Evolutionary conservation across 2,888 invertebrate species (phyloP), one percentile per base, ranked within the genome.

Genomic region (Xestia ashworthii): DNA sequence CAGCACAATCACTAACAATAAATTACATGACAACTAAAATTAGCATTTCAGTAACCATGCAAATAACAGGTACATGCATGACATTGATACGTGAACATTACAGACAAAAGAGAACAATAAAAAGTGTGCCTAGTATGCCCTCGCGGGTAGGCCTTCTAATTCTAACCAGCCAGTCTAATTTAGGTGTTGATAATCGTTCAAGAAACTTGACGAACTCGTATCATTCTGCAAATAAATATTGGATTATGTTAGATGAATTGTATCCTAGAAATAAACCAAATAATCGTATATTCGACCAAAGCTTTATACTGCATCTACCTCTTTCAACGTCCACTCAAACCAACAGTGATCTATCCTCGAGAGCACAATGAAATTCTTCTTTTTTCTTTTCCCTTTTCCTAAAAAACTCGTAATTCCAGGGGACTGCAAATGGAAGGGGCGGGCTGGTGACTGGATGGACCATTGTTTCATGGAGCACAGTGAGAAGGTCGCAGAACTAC

Each of bases 371-470:
- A 46, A 44, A 14, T 53, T 68, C 25, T 68, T 41, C 55, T 44
- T 78, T 73, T 64, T 44, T 5, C 60, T 68, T 32, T 32, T 32
- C 32, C 32, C 3, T 32, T 32, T 70, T 69, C 6, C 60, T 70
- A 73, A 76, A 74, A 74, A 78, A 19, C 48, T 44, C 44, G 62
- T 75, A 50, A 82, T 78, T 82, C 50, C 88, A 96, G 97, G 97
- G 75, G 96, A 97, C 50, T 97, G 97, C 88, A 91, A 92, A 66
- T 97, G 97, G 97, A 95, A 96, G 87, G 97, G 97, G 1, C 93
- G 96, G 46, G 97, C 97, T 81, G 97, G 97, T 4, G 97, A 97
- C 74, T 97, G 97, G 97, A 97, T 97, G 94, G 97, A 97, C 84
- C 97, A 97, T 89, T 96, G 97, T 88, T 97, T 97, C 87, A 78